phyloP scores from a whole-genome alignment of 2,888 invertebrate species.

The Serrognathus titanus region DNA sequence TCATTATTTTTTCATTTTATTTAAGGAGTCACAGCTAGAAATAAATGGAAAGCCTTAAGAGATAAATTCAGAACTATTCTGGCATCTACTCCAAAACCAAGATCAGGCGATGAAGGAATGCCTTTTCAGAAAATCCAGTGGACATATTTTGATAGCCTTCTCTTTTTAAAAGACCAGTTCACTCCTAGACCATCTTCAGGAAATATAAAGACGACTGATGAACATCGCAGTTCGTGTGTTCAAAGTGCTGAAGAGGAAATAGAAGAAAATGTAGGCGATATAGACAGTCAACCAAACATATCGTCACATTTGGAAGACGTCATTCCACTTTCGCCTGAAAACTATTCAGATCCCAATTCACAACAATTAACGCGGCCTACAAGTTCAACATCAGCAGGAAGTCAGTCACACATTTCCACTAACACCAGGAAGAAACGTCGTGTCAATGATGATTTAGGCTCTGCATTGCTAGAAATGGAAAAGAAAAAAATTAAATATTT shows the following conservation, averaged over 20 bases:
- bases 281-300: background rate
- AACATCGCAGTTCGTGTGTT: background rate
- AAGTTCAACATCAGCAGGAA: slow-evolving; percentile 3
- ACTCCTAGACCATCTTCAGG: slow-evolving; percentile 15
- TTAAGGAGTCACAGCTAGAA: slow-evolving; percentile 14
- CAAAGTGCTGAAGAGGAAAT: slow-evolving; percentile 3
- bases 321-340: slow-evolving; percentile 1
- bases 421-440: slow-evolving; percentile 2
- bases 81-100: slow-evolving; percentile 11
- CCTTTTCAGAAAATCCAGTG: slow-evolving; percentile 5
- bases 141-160: slow-evolving; percentile 20
- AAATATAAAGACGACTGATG: slow-evolving; percentile 16
- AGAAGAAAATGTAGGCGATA: slow-evolving; percentile 1
- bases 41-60: slow-evolving; percentile 22
- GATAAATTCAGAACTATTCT: slow-evolving; percentile 20
- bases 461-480: slow-evolving; percentile 11
- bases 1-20: slow-evolving; percentile 4
- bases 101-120: slow-evolving; percentile 17
- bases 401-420: background rate
- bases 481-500: slow-evolving; percentile 12
- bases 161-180: slow-evolving; percentile 24
- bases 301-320: background rate
- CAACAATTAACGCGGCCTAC: background rate
- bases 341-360: slow-evolving; percentile 2
- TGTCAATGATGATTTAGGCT: slow-evolving; percentile 10